A percentile compares a stretch with the other conserved stretches of the same genome.
These are phyloP conservation scores for Catocala fraxini DNA, from an alignment of 2,888 invertebrate species.

Conservation along the genomic window DNA sequence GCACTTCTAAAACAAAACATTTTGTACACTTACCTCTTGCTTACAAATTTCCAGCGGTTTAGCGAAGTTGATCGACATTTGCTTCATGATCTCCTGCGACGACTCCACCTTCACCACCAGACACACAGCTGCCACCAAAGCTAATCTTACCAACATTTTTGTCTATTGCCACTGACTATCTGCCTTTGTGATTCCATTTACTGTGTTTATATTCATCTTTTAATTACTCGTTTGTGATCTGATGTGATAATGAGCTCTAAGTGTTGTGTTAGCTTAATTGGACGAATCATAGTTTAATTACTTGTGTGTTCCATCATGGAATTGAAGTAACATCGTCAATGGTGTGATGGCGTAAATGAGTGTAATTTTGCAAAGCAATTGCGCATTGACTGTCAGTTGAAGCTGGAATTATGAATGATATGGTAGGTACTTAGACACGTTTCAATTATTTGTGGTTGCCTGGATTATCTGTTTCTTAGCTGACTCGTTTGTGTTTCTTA, in stretches of 20 bases:
- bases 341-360: not conserved
- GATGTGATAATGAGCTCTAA: constrained; percentile 12
- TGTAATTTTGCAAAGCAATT: not conserved
- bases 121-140: constrained; percentile 32
- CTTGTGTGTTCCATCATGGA: not conserved
- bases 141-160: constrained; percentile 39
- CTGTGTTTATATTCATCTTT: constrained; percentile 12
- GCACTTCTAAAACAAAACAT: not conserved
- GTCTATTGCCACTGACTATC: constrained; percentile 8
- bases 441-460: too few species aligned
- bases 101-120: constrained; percentile 49
- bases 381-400: too few species aligned
- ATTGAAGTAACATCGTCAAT: not conserved
- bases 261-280: constrained; percentile 2
- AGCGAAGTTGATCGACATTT: constrained; percentile 52
- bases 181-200: constrained; percentile 11
- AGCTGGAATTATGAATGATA: too few species aligned
- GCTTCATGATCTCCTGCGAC: constrained; percentile 61
- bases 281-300: constrained; percentile 5
- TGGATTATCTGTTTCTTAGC: too few species aligned
- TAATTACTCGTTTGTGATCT: constrained; percentile 23
- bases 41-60: constrained; percentile 63
- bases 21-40: constrained; percentile 55
- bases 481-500: too few species aligned
- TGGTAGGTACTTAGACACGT: too few species aligned